Evolutionary conservation across 1,140 invertebrate genomes (phyloP), one percentile per base, ranked within the genome.

Genomic region (Rhyzopertha dominica): DNA sequence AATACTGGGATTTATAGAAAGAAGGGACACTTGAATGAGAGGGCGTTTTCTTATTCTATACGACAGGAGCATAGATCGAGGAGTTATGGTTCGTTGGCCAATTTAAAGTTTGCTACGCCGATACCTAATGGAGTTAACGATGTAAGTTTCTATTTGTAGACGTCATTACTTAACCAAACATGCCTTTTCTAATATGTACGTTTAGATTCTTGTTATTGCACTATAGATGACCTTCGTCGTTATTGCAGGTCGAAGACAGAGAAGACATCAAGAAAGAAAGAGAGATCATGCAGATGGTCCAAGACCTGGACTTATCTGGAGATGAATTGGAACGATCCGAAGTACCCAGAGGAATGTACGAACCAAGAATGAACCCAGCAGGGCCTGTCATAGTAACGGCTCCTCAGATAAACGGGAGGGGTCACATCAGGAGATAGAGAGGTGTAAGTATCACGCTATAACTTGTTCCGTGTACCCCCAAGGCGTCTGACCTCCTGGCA

Each of bases 11-110:
- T 90, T 44, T 93, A 95, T 63, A 75, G 86, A 34, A 83, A 90
- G 59, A 91, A 93, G 59, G 90, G 90, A 1, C 90, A 95, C 62
- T 67, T 95, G 39, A 95, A 95, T 65, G 91, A 95, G 65, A 71
- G 90, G 32, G 91, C 91, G 12, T 95, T 95, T 63, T 91, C 88
- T 9, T 93, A 95, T 68, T 93, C 90, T 36, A 95, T 95, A 56
- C 74, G 90, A 34, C 90, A 94, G 61, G 90, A 94, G 63, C 90
- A 94, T 65, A 77, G 90, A 34, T 91, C 89, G 59, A 75, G 90
- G 29, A 93, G 89, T 50, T 89, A 92, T 66, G 90, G 89, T 32
- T 90, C 87, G 32, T 69, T 95, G 56, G 88, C 90, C 16, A 93
- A 90, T 59, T 69, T 94, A 14, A 85, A 85, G 65, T 86, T 86